These are phyloP conservation scores for Liopterus haemorrhoidalis DNA, from an alignment of 2,888 invertebrate species.

Conservation along the genomic window DNA sequence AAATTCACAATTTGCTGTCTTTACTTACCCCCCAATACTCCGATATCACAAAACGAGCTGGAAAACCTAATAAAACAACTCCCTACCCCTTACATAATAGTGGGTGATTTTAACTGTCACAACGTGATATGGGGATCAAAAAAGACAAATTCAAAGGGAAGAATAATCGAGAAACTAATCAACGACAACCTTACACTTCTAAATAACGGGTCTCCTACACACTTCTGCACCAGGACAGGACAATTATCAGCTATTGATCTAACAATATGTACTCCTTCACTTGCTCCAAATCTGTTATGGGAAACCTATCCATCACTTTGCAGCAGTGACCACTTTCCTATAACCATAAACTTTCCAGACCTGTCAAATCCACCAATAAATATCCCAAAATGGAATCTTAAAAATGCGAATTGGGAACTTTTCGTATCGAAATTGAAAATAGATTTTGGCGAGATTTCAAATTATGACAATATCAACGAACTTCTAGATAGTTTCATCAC, in stretches of 20 bases:
- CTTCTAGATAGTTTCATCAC: not conserved
- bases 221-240: constrained; percentile 25
- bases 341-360: constrained; percentile 1
- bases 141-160: constrained; percentile 25
- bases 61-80: constrained; percentile 26
- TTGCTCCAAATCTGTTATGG: constrained; percentile 20
- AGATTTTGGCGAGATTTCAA: constrained; percentile 2
- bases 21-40: constrained; percentile 20
- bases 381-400: constrained; percentile 5
- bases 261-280: constrained; percentile 14
- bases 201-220: constrained; percentile 20
- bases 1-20: no score
- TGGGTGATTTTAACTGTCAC: constrained; percentile 33
- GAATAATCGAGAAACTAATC: constrained; percentile 25
- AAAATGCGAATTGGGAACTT: not conserved
- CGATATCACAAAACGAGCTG: constrained; percentile 13
- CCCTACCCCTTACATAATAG: constrained; percentile 29
- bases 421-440: constrained; percentile 3
- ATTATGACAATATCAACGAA: not conserved
- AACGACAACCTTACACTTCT: constrained; percentile 22
- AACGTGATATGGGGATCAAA: constrained; percentile 26
- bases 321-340: constrained; percentile 29
- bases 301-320: constrained; percentile 8
- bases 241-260: constrained; percentile 25
- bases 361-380: no score